Evolutionary conservation across 2,888 invertebrate species (phyloP).

Genomic region (Melinaea menophilus): DNA sequence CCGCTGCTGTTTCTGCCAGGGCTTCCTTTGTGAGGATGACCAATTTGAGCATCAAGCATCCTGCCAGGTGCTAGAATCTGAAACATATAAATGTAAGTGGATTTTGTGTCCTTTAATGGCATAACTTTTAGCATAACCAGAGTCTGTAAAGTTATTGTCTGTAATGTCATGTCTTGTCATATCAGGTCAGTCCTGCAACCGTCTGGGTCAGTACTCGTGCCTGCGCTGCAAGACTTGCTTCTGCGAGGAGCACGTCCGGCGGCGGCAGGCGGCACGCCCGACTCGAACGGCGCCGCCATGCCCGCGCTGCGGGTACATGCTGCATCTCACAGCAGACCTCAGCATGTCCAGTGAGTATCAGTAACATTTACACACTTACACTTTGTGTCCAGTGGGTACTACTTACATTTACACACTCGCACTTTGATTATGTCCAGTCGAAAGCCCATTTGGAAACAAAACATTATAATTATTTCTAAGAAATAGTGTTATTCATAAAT

Average conservation of each 20-base stretch:
- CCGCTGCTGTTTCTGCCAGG: slow-evolving; percentile 93
- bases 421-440: too few relatives aligned
- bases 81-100: slow-evolving; percentile 93
- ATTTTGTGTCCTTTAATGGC: background rate
- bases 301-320: slow-evolving; percentile 95
- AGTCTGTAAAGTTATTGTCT: too few relatives aligned
- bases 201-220: slow-evolving; percentile 96
- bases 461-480: too few relatives aligned
- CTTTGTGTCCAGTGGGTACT: too few relatives aligned
- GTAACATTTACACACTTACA: too few relatives aligned
- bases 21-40: slow-evolving; percentile 95
- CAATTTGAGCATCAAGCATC: slow-evolving; percentile 99
- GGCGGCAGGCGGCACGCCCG: slow-evolving; percentile 60
- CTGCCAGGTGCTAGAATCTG: slow-evolving; percentile 96
- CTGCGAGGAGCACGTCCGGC: slow-evolving; percentile 96
- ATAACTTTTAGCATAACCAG: too few relatives aligned
- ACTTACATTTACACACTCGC: too few relatives aligned
- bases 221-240: slow-evolving; percentile 96
- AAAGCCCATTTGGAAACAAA: too few relatives aligned
- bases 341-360: slow-evolving; percentile 93
- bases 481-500: too few relatives aligned
- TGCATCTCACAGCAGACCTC: slow-evolving; percentile 95
- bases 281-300: slow-evolving; percentile 81
- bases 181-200: slow-evolving; percentile 94
- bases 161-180: slow-evolving; percentile 92